Percentiles rank a stretch among this genome's conserved stretches.
Evolutionary conservation across 2,113 vertebrate genomes (phyloP).

Genomic region (Motacilla alba): DNA sequence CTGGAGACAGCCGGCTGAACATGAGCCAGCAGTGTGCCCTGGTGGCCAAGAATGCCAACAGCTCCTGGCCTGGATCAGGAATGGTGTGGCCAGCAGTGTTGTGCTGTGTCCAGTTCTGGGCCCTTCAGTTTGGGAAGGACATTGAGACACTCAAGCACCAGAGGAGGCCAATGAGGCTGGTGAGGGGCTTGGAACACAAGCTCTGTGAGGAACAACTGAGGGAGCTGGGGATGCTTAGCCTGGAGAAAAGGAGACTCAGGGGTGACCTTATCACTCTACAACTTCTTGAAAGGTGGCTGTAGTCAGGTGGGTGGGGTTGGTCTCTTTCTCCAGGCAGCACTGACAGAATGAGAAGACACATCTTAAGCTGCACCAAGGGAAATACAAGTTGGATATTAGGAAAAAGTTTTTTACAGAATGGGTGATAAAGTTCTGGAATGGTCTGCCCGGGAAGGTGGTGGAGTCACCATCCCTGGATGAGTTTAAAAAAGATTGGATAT

Average conservation of each 20-base stretch:
- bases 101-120: not conserved
- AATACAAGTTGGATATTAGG: not conserved
- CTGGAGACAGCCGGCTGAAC: not conserved
- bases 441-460: not conserved
- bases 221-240: not conserved
- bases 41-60: not conserved
- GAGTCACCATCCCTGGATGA: not conserved
- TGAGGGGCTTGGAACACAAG: not conserved
- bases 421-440: not conserved
- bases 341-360: not conserved
- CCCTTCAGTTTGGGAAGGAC: not conserved
- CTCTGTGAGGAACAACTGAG: not conserved
- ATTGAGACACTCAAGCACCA: accelerated
- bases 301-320: accelerated
- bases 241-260: not conserved
- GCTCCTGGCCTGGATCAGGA: not conserved
- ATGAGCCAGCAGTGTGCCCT: not conserved
- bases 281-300: not conserved
- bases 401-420: not conserved
- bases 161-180: not conserved
- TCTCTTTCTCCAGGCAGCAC: not conserved
- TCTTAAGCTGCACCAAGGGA: not conserved
- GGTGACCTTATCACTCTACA: not conserved
- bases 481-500: not conserved
- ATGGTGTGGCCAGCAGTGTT: not conserved